Conservation (phyloP, 2,113 vertebrate genomes). For the Tor tambroides region DNA sequence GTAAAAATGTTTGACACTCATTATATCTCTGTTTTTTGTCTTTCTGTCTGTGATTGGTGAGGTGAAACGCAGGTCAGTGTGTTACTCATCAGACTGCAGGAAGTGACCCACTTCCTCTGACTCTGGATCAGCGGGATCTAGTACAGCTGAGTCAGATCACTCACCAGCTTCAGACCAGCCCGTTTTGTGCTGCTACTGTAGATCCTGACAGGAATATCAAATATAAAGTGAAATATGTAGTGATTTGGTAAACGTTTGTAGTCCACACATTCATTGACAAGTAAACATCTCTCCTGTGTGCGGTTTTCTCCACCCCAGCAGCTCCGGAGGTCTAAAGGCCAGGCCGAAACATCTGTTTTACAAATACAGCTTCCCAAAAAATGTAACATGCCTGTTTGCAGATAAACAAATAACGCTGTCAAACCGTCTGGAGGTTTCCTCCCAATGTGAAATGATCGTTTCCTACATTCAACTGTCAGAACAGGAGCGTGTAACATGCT, state of each 20-base stretch:
- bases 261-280: not conserved
- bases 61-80: conserved; percentile 52
- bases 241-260: conserved; percentile 12
- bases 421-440: conserved; percentile 16
- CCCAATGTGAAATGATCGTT: conserved; percentile 33
- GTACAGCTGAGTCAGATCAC: conserved; percentile 43
- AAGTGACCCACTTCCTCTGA: conserved; percentile 39
- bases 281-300: conserved; percentile 32
- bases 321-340: conserved; percentile 26
- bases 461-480: conserved; percentile 35
- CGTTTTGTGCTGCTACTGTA: conserved; percentile 1
- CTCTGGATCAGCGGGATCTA: conserved; percentile 30
- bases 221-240: not conserved
- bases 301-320: conserved; percentile 27
- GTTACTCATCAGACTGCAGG: conserved; percentile 46
- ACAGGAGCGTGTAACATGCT: conserved; percentile 32
- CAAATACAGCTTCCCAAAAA: conserved; percentile 48
- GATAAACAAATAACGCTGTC: conserved; percentile 31
- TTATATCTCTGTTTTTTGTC: not conserved
- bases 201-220: conserved; percentile 26
- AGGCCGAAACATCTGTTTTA: conserved; percentile 53
- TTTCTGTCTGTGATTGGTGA: conserved; percentile 21
- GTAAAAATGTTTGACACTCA: not conserved
- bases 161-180: not conserved
- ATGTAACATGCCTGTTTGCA: conserved; percentile 11